Evolutionary conservation across 2,888 invertebrate species (phyloP), one percentile per base, ranked within the genome.

Genomic region (Cheilosia grossa): DNA sequence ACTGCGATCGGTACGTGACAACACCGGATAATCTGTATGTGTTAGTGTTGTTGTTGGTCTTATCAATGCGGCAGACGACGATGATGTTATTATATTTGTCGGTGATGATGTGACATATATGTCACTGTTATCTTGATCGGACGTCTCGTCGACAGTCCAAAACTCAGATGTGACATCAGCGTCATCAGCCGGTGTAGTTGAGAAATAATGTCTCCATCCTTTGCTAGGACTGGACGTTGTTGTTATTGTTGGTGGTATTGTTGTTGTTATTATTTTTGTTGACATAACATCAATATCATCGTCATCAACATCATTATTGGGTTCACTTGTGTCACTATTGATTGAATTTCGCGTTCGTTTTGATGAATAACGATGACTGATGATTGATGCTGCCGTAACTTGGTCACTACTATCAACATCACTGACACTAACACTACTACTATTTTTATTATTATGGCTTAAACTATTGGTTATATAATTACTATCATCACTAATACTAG

Each of bases 1-100:
- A 87, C 91, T 92, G 74, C 92, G 91, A 88, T 92, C 92, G 15
- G 91, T 92, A 83, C 92, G 90, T 79, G 92, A 92, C 56, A 91
- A 88, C 74, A 87, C 78, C 59, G 81, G 82, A 61, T 53, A 73
- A 51, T 81, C 82, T 33, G 69, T 75, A 21, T 72, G 63, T 73
- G 82, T 87, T 51, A 61, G 86, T 79, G 58, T 77, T 87, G 56
- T 77, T 87, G 82, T 66, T 85, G 59, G 61, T 82, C 63, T 24
- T 47, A 75, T 80, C 86, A 75, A 56, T 47, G 47, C 19, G 47
- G 47, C 47, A 47, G 17, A 19, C 69, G 82, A 75, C 77, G 72
- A 13, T 37, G 37, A 13, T 37, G 13, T 13, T 37, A 37, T 53
- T 83, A 83, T 67, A 49, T 66, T 75, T 82, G 64, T 44, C 74